phyloP scores from a whole-genome alignment of 2,113 vertebrate genomes.

The Nannospalax galili region DNA sequence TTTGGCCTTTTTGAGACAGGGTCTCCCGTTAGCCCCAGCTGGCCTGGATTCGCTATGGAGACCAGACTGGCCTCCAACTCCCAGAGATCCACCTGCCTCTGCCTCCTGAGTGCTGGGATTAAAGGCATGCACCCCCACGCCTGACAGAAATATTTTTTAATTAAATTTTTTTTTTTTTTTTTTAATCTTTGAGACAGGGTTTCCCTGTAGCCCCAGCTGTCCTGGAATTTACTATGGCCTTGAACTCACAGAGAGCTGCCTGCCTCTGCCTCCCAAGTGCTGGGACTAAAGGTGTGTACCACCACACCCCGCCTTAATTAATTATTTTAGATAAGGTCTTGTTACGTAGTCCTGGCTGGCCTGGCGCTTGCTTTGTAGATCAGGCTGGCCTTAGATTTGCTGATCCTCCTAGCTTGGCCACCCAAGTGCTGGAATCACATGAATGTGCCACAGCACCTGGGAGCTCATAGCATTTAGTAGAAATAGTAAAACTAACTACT shows the following conservation, averaged over 20 bases:
- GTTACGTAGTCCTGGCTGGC: background rate
- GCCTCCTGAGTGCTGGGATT: background rate
- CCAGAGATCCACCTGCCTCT: background rate
- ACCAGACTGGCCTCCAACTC: background rate
- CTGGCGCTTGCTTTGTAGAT: background rate
- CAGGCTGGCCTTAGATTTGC: background rate
- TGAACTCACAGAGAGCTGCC: background rate
- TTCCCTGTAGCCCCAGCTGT: background rate
- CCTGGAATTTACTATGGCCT: background rate
- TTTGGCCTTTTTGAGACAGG: background rate
- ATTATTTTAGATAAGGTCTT: background rate
- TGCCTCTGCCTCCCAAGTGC: background rate
- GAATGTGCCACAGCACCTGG: background rate
- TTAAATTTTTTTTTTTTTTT: background rate
- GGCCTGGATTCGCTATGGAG: background rate
- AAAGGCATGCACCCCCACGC: no score
- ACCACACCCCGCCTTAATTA: no score
- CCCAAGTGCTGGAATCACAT: background rate
- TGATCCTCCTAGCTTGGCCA: background rate
- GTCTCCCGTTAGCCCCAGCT: background rate
- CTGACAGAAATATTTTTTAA: no score
- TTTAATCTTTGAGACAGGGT: background rate
- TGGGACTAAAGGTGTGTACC: no score
- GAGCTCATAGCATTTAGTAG: background rate
- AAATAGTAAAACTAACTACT: conserved; percentile 11